phyloP scores from a whole-genome alignment of 2,888 invertebrate genomes.

The Mechanitis mazaeus region DNA sequence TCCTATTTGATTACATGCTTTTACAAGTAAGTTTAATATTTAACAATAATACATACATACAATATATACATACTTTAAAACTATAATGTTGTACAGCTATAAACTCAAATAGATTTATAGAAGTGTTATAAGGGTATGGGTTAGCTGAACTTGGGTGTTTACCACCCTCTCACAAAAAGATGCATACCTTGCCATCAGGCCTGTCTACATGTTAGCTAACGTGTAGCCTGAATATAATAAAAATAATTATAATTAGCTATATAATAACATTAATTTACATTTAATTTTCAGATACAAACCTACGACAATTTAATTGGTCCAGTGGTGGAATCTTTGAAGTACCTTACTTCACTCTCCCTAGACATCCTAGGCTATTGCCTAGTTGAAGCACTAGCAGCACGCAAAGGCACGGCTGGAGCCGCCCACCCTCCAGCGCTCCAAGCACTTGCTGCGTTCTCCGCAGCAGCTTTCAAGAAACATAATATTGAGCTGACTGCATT shows the following conservation, averaged over 20 bases:
- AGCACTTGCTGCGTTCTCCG: constrained; percentile 96
- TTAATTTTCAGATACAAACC: constrained; percentile 87
- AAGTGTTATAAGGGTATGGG: no score
- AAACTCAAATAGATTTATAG: no score
- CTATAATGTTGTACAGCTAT: no score
- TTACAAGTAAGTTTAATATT: constrained; percentile 49
- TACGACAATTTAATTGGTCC: constrained; percentile 97
- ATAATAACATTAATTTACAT: not conserved
- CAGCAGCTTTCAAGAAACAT: constrained; percentile 97
- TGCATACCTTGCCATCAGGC: no score
- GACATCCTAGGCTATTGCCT: constrained; percentile 97
- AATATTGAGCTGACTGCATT: constrained; percentile 96
- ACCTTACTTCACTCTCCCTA: constrained; percentile 94
- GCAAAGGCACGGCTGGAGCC: constrained; percentile 75
- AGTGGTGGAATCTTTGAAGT: constrained; percentile 98
- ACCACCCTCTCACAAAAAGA: no score
- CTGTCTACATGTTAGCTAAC: no score
- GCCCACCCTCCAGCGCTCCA: constrained; percentile 96
- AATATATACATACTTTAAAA: no score
- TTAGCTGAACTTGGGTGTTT: no score
- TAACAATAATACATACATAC: not conserved
- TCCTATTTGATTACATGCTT: constrained; percentile 96
- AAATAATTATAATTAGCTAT: no score
- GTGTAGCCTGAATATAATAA: no score
- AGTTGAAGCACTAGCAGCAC: constrained; percentile 86